Evolutionary conservation across 2,797 vertebrate species (phyloP), one percentile per base, ranked within the genome.

Genomic region (Xiphophorus birchmanni): DNA sequence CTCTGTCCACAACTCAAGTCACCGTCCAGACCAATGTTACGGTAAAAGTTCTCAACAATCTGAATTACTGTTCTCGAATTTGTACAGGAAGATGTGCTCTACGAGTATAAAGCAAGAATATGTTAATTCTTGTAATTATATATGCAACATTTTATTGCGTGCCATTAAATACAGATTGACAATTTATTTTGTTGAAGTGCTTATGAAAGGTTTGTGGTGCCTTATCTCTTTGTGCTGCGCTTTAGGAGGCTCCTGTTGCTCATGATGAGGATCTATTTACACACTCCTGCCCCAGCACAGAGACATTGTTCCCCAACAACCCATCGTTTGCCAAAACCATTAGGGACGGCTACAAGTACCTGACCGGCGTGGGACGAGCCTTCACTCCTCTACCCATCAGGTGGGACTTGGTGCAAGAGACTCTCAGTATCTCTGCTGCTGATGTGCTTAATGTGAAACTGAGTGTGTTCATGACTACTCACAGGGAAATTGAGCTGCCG

Each of bases 241-340:
- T 90, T 47, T 78, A 96, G 95, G 89, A 93, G 72, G 37, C 73
- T 81, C 75, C 85, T 73, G 73, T 77, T 12, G 9, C 80, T 48
- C 89, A 83, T 42, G 94, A 94, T 37, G 95, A 96, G 17, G 95
- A 95, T 84, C 89, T 95, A 80, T 96, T 97, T 88, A 94, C 95
- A 74, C 90, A 96, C 87, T 95, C 96, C 52, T 97, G 96, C 82
- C 96, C 96, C 84, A 96, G 96, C 85, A 90, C 94, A 13, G 95
- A 97, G 84, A 96, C 95, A 0, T 88, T 97, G 75, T 97, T 97
- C 76, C 96, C 96, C 72, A 96, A 96, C 94, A 96, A 97, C 89
- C 96, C 96, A 1, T 92, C 95, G 26, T 97, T 95, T 83, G 96
- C 96, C 84, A 96, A 96, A 92, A 95, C 94, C 87, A 96, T 97